Base-by-base conservation (phyloP, 2,888 invertebrate species). In the Cotesia congregata region DNA sequence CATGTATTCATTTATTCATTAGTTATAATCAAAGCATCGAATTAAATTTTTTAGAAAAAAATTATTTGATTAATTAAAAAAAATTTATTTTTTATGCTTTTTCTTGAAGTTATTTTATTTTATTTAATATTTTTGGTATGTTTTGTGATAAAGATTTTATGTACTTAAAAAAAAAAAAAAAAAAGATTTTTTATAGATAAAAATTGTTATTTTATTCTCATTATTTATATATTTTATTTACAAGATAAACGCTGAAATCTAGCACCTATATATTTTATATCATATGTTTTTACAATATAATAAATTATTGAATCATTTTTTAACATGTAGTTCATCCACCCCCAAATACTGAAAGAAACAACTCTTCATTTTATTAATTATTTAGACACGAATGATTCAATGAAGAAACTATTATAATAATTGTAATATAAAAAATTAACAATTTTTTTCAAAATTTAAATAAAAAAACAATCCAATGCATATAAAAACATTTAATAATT, bases 241-340 rank as follows among this genome's bases (percentile, higher is more conserved):
- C 81, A 83, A 77, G 78, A 78, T 80, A 77, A 75, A 72, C 78
- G 60, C 67, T 77, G 77, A 70, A 81, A 78, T 83, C 82, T 79
- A 80, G 79, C 72, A 78, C 77, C 77, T 70, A 80, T 79, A 76
- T 69, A 74, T 75, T 78, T 83, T 69, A 80, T 82, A 79, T 82
- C 80, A 82, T 79, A 76, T 77, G 59, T 75, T 78, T 74, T 76
- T 82, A 85, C 79, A 82, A 82, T 83, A 82, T 84, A 83, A 80
- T 83, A 81, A 82, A 77, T 81, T 82, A 79, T 78, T 79, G 61
- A 75, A 79, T 75, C 65, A 76, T 76, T 76, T 41, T 17, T 77
- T 70, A 60, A 20, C 30, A 74, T 67, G 65, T 20, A 71, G 75
- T 69, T 74, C 59, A 41, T 71, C 65, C 68, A 68, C 62, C 75